Base-by-base conservation (phyloP, 1,140 invertebrate species). In the Bradysia coprophila region DNA sequence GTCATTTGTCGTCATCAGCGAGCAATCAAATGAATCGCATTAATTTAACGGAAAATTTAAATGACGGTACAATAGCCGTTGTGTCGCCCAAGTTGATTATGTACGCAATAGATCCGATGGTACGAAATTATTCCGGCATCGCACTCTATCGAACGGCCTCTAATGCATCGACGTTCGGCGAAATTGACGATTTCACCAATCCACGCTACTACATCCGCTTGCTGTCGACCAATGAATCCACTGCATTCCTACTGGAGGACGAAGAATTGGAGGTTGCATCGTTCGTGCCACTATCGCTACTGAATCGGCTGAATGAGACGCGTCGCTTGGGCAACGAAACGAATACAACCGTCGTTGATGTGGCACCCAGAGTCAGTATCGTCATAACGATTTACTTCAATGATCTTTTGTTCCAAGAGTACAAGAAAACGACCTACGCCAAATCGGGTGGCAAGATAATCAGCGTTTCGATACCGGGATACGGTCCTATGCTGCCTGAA, bases 91-190 rank as follows among this genome's bases (percentile, higher is more conserved):
- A 64, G 51, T 59, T 64, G 57, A 41, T 69, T 10, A 55, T 67
- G 36, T 68, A 71, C 50, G 53, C 65, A 28, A 64, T 67, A 3
- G 67, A 68, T 54, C 71, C 72, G 2, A 34, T 44, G 6, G 45
- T 57, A 22, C 67, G 62, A 31, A 71, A 73, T 48, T 54, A 72
- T 23, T 67, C 66, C 33, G 72, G 72, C n/a, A 50, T 75, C 33
- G 67, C 66, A n/a, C 31, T 73, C 22, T 59, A 62, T 37, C 43
- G 47, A 4, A 45, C 48, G 22, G 50, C 45, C 46, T 50, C 47
- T 16, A 41, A 47, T 21, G 49, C 52, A 11, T 47, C 51, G 36
- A 48, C 9, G 11, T 33, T 23, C 8, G 15, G 18, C 19, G 19
- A 37, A n/a, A 5, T n/a, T 9, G 52, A 52, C 6, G 43, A 49